These are phyloP conservation scores for Drosophila suboccidentalis DNA, from an alignment of 2,888 invertebrate genomes.

Conservation along the genomic window DNA sequence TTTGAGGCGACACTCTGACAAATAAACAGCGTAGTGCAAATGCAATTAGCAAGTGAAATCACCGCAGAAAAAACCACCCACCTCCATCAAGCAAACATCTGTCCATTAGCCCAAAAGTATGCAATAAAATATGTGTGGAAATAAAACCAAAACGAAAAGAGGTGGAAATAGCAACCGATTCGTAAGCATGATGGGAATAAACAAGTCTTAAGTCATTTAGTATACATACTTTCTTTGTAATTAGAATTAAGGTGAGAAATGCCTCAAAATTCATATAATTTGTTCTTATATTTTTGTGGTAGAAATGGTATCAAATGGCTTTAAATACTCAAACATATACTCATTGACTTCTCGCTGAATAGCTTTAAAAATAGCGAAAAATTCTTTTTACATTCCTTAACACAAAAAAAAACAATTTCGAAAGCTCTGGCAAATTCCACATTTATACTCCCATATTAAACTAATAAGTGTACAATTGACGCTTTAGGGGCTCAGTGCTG, in stretches of 20 bases:
- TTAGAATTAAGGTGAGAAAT: background rate
- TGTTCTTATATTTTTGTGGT: too few relatives aligned
- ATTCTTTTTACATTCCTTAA: background rate
- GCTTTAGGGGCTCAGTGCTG: constrained; percentile 8
- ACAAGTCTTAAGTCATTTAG: background rate
- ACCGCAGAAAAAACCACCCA: constrained; percentile 9
- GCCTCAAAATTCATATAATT: too few relatives aligned
- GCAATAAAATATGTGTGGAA: constrained; percentile 36
- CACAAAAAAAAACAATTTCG: too few relatives aligned
- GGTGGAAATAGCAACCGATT: background rate
- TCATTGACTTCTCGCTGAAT: too few relatives aligned
- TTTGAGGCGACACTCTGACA: constrained; percentile 28
- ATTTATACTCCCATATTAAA: constrained; percentile 13
- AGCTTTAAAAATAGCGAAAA: too few relatives aligned
- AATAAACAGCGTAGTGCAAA: constrained; percentile 53
- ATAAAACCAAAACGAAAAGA: constrained; percentile 15
- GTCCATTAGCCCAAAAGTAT: constrained; percentile 38
- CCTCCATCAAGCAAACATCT: background rate
- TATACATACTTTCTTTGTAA: background rate
- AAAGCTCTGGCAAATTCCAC: background rate
- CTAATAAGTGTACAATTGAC: constrained; percentile 24
- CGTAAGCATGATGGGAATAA: background rate
- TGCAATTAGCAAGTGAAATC: constrained; percentile 66
- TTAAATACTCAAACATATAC: too few relatives aligned
- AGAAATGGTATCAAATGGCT: too few relatives aligned